A percentile compares a stretch with the other conserved stretches of the same genome.
Conservation (phyloP, 2,113 vertebrate genomes). For the Nothobranchius furzeri region DNA sequence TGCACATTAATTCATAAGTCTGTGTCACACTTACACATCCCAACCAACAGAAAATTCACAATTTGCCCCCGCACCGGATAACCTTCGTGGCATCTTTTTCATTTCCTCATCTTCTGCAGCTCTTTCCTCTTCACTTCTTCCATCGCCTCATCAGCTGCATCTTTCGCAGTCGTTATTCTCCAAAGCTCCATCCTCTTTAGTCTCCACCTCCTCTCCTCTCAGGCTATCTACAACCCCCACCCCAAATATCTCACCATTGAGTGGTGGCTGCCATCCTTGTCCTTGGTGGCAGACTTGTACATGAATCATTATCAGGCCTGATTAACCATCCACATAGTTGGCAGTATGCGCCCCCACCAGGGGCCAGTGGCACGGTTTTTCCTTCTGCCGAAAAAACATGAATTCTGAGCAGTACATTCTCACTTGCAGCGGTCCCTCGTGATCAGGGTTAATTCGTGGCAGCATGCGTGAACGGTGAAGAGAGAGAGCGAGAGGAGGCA, state of each 20-base stretch:
- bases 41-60: background rate
- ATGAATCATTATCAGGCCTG: slow-evolving; percentile 67
- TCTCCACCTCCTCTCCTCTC: slow-evolving; percentile 48
- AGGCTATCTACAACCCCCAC: slow-evolving; percentile 13
- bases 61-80: slow-evolving; percentile 39
- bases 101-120: slow-evolving; percentile 24
- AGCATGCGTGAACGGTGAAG: slow-evolving; percentile 52
- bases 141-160: slow-evolving; percentile 41
- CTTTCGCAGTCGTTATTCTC: slow-evolving; percentile 32
- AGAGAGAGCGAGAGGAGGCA: slow-evolving; percentile 28
- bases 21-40: slow-evolving; percentile 8
- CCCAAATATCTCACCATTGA: slow-evolving; percentile 26
- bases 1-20: slow-evolving; percentile 49
- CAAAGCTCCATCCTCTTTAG: slow-evolving; percentile 39
- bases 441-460: slow-evolving; percentile 74
- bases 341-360: slow-evolving; percentile 44
- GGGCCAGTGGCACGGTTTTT: slow-evolving; percentile 46
- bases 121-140: slow-evolving; percentile 16
- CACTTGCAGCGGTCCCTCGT: slow-evolving; percentile 55
- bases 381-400: slow-evolving; percentile 53
- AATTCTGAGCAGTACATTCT: slow-evolving; percentile 65
- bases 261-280: slow-evolving; percentile 41
- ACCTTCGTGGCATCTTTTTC: slow-evolving; percentile 14
- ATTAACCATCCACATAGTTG: slow-evolving; percentile 62
- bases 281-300: slow-evolving; percentile 59